phyloP scores from a whole-genome alignment of 2,113 vertebrate genomes.

The Tetrax tetrax region DNA sequence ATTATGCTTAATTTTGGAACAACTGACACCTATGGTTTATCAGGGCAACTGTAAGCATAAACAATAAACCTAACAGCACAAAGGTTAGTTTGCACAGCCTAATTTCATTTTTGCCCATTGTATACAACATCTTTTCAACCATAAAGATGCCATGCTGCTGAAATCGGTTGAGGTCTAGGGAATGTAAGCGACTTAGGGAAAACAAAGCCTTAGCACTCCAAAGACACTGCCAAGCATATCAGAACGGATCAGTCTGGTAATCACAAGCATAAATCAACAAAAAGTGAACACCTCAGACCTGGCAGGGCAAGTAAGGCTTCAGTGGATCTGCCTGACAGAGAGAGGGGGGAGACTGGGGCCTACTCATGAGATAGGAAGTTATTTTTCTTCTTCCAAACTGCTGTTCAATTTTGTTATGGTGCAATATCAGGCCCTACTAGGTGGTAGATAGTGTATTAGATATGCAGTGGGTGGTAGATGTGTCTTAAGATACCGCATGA shows the following conservation, averaged over 20 bases:
- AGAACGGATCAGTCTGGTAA: background rate
- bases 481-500: conserved; percentile 42
- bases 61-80: background rate
- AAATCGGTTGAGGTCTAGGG: background rate
- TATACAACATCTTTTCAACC: background rate
- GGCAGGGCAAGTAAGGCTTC: background rate
- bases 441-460: conserved; percentile 51
- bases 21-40: conserved; percentile 14
- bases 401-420: conserved; percentile 21
- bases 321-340: background rate
- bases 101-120: background rate
- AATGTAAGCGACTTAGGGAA: background rate
- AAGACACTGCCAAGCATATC: background rate
- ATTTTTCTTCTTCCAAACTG: conserved; percentile 7
- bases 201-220: background rate
- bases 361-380: background rate
- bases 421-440: conserved; percentile 3
- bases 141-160: background rate
- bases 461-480: conserved; percentile 59
- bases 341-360: background rate
- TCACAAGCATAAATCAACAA: background rate
- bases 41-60: background rate
- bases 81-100: background rate
- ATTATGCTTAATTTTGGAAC: conserved; percentile 32
- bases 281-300: background rate